phyloP scores from a whole-genome alignment of 30 jellyfish, hydroid and myxozoan genomes.

The Catostylus mosaicus region DNA sequence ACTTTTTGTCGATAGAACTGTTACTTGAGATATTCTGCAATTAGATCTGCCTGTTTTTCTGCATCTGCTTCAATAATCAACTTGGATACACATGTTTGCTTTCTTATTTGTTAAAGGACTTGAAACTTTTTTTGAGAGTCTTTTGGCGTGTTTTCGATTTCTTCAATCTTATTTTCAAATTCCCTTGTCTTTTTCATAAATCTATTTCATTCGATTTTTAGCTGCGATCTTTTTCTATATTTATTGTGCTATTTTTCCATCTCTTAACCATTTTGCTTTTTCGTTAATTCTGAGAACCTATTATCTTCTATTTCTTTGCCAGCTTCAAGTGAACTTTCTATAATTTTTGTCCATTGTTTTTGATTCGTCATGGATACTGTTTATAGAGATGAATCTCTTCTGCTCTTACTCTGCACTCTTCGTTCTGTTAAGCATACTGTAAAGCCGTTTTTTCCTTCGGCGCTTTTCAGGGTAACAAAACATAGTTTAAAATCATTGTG shows the following conservation, averaged over 20 bases:
- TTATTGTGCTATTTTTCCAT: background rate
- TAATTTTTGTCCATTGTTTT: constrained; percentile 1
- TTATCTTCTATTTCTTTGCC: constrained; percentile 15
- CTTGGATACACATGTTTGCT: constrained; percentile 1
- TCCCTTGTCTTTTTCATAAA: too few species aligned
- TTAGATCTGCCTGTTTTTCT: constrained; percentile 11
- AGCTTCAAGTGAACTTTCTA: constrained; percentile 27
- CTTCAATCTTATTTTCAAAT: too few species aligned
- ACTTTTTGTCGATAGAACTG: constrained; percentile 22
- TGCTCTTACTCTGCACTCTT: background rate
- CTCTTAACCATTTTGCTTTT: constrained; percentile 19
- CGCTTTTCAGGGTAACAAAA: too few species aligned
- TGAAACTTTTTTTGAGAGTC: constrained; percentile 19
- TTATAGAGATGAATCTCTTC: constrained; percentile 5
- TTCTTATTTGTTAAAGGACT: constrained; percentile 5
- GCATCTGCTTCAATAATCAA: constrained; percentile 17
- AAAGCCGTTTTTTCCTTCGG: too few species aligned
- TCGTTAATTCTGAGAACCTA: constrained; percentile 12
- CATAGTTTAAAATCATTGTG: too few species aligned
- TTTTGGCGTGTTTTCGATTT: constrained; percentile 15
- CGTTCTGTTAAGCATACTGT: too few species aligned
- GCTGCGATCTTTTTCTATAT: background rate
- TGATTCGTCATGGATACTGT: constrained; percentile 11
- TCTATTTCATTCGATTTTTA: background rate
- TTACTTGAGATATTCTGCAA: constrained; percentile 29